Percentiles rank a stretch among this genome's conserved stretches.
Evolutionary conservation across 2,113 vertebrate genomes (phyloP).

Genomic region (Physeter macrocephalus): DNA sequence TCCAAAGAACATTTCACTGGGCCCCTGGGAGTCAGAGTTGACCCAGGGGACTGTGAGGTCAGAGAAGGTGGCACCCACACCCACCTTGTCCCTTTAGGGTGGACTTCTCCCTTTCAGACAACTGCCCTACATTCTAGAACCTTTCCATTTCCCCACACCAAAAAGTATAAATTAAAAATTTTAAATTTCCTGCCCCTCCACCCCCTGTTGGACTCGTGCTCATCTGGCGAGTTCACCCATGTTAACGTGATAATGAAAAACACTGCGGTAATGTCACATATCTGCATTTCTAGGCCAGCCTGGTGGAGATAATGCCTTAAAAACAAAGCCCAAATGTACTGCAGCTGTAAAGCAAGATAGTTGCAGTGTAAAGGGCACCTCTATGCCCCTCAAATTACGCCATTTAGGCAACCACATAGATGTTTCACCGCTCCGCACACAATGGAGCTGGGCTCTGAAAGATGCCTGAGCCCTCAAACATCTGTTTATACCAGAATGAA

Average conservation of each 20-base stretch:
- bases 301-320: background rate
- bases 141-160: background rate
- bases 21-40: background rate
- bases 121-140: background rate
- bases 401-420: background rate
- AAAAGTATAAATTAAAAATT: background rate
- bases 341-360: background rate
- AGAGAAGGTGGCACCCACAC: background rate
- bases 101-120: background rate
- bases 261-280: background rate
- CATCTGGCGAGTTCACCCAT: background rate
- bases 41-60: background rate
- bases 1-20: background rate
- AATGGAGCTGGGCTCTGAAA: background rate
- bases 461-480: background rate
- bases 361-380: background rate
- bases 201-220: background rate
- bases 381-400: background rate
- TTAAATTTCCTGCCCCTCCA: background rate
- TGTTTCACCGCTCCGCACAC: background rate
- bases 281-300: background rate
- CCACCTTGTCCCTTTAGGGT: background rate
- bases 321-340: background rate
- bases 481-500: background rate
- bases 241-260: slow-evolving; percentile 16